Evolutionary conservation across 2,888 invertebrate genomes (phyloP), one percentile per base, ranked within the genome.

Genomic region (Lutraria lutraria): DNA sequence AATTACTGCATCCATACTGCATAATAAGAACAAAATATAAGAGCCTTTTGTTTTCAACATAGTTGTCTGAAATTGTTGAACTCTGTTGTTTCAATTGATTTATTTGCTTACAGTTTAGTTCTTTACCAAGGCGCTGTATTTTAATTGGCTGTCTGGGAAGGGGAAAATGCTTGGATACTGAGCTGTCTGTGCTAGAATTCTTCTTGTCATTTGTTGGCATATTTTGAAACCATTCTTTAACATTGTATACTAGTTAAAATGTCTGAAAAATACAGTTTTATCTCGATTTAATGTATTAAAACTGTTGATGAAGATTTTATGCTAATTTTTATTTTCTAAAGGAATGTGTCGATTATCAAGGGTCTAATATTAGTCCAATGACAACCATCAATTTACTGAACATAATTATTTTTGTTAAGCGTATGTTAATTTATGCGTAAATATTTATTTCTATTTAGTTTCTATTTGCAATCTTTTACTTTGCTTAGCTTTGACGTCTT

Each of bases 301-400:
- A 68, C 25, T 68, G n/a, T 68, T 68, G 63, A 68, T 68, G 63
- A 68, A 25, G 63, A 68, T 68, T n/a, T 68, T 68, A 68, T 68
- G 63, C 63, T 25, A 68, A 68, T 68, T 68, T 43, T 43, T 2
- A 68, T n/a, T 63, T 63, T 63, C n/a, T 63, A 21, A 43, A 63
- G n/a, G 63, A 63, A 63, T 63, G 63, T 63, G 63, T n/a, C 21
- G 25, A 68, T 68, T 68, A n/a, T 68, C 6, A 25, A 63, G 21
- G 21, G 63, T 68, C 19, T 68, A 68, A n/a, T 25, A 25, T 13
- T 10, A 68, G 25, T n/a, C 25, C 25, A n/a, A 6, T 21, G 63
- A n/a, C 19, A 63, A 3, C n/a, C 63, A 63, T 1, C n/a, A 63
- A 63, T 63, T 63, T 56, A 68, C 21, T n/a, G 12, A 68, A 68